A percentile compares a stretch with the other conserved stretches of the same genome.
Evolutionary conservation across 1,140 invertebrate species (phyloP).

Genomic region (Macrobrachium rosenbergii): DNA sequence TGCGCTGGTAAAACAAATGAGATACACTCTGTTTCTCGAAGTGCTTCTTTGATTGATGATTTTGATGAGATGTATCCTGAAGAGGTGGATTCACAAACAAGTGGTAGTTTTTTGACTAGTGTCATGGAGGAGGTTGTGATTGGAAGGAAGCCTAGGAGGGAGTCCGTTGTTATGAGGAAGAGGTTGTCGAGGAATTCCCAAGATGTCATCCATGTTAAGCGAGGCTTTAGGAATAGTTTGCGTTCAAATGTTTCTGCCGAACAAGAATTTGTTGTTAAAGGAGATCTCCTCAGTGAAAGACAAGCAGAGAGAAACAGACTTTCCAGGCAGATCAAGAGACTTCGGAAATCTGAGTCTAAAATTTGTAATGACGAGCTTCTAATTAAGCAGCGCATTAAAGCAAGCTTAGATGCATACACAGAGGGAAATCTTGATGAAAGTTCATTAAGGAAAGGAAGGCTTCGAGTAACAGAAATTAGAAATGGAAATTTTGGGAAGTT

Average conservation of each 20-base stretch:
- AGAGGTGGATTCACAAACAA: neutral
- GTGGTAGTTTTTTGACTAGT: constrained; percentile 46
- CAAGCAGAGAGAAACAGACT: constrained; percentile 8
- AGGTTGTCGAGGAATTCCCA: constrained; percentile 30
- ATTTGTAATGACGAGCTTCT: neutral
- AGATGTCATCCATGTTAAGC: constrained; percentile 33
- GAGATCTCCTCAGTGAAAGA: constrained; percentile 33
- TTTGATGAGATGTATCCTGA: neutral
- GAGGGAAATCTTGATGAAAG: constrained; percentile 15
- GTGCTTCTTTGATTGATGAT: constrained; percentile 44
- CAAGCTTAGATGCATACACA: neutral
- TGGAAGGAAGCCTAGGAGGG: constrained; percentile 23
- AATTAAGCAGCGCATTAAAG: neutral
- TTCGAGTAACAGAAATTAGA: neutral
- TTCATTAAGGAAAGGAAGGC: neutral
- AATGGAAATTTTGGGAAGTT: neutral
- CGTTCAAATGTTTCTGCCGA: constrained; percentile 52
- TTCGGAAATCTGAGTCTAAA: constrained; percentile 2
- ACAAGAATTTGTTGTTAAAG: constrained; percentile 30
- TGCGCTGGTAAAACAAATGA: too few relatives aligned
- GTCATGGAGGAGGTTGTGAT: constrained; percentile 50
- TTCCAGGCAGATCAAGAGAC: constrained; percentile 26
- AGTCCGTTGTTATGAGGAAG: constrained; percentile 18
- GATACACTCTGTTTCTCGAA: neutral
- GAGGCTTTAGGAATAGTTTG: constrained; percentile 31